Evolutionary conservation across 2,888 invertebrate species (phyloP), one percentile per base, ranked within the genome.

Genomic region (Ormia ochracea): DNA sequence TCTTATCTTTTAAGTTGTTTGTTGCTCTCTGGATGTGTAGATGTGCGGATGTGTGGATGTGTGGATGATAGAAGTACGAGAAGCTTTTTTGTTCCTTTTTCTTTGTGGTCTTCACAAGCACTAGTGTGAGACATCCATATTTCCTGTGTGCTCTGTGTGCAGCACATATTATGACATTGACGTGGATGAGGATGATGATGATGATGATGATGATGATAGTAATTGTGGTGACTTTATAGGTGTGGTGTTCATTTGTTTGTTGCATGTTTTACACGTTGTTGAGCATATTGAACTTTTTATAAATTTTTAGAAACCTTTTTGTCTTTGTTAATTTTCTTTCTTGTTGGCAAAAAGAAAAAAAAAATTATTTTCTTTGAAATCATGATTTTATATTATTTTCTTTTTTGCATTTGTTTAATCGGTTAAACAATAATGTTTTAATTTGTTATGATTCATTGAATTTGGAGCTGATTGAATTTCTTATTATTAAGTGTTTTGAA

Each of bases 71-170:
- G 59, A 52, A 33, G 66, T 59, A 70, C 17, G 28, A 61, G 63
- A 59, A 58, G 52, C 43, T 43, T 26, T 54, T 45, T 17, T 45
- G 4, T 31, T 59, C 31, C 19, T 10, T 43, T 31, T 48, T 33
- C 41, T 36, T 52, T 74, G 66, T 59, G 69, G 61, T 76, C 54
- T 54, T 43, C 23, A 59, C 41, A 52, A 50, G 50, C 70, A 33
- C 45, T 75, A 70, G 70, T n/a, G n/a, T n/a, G n/a, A n/a, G n/a
- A n/a, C n/a, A n/a, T n/a, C 66, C 75, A 70, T 59, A 66, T 74
- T 74, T 74, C 74, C 74, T 74, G 74, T 74, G 41, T 45, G 14
- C 21, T 14, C 38, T 21, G 31, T 12, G 12, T 14, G 21, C 36
- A 33, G 36, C 28, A 21, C 28, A 41, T 26, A 58, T 74, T 41